Percentiles rank a stretch among this genome's conserved stretches.
Evolutionary conservation across 2,888 invertebrate species (phyloP).

Genomic region (Drosophila ezoana): DNA sequence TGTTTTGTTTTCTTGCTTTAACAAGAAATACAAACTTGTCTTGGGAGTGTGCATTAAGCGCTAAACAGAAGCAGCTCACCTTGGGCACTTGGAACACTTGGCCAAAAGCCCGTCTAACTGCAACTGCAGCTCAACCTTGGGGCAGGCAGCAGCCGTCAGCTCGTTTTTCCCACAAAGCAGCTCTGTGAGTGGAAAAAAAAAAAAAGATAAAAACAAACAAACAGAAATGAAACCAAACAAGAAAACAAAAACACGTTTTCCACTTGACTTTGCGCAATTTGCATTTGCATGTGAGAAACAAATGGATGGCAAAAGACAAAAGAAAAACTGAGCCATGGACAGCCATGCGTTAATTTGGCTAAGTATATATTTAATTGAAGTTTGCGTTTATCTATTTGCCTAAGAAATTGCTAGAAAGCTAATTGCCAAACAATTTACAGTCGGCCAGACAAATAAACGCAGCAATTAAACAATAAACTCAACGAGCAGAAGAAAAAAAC

Average conservation of each 20-base stretch:
- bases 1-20: not conserved
- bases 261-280: constrained; percentile 56
- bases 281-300: constrained; percentile 53
- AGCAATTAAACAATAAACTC: constrained; percentile 15
- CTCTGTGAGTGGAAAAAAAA: constrained; percentile 44
- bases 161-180: constrained; percentile 61
- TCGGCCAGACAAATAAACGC: too few species aligned
- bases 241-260: constrained; percentile 55
- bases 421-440: constrained; percentile 13
- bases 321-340: constrained; percentile 53
- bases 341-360: constrained; percentile 29
- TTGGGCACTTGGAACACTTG: constrained; percentile 32
- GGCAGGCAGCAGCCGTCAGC: constrained; percentile 25
- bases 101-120: constrained; percentile 35
- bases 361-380: constrained; percentile 14
- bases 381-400: constrained; percentile 1
- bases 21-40: constrained; percentile 23
- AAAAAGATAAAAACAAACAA: constrained; percentile 7
- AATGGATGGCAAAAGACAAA: not conserved
- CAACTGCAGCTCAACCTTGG: constrained; percentile 48
- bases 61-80: constrained; percentile 50
- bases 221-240: not conserved
- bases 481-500: constrained; percentile 5
- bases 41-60: not conserved
- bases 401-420: constrained; percentile 7